Evolutionary conservation across 2,113 vertebrate genomes (phyloP).

Genomic region (Entelurus aequoreus): DNA sequence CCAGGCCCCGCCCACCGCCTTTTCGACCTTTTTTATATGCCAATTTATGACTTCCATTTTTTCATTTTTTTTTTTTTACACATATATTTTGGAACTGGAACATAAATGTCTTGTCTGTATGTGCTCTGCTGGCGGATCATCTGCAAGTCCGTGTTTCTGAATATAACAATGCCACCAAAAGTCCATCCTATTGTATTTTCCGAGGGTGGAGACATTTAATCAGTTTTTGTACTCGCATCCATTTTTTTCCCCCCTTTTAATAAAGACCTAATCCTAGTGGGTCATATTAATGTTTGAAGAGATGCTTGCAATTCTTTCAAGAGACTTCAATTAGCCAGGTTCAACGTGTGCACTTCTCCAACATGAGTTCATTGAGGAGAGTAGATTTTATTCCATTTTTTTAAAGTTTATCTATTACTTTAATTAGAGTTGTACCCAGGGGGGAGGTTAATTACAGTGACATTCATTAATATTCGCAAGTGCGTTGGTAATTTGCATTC

Average conservation of each 20-base stretch:
- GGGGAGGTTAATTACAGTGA: conserved; percentile 48
- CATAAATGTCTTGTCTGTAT: too few species aligned
- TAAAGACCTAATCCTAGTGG: conserved; percentile 5
- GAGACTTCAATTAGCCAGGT: conserved; percentile 40
- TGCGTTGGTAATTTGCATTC: conserved; percentile 40
- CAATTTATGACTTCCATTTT: too few species aligned
- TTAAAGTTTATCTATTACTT: conserved; percentile 46
- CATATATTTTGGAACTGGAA: too few species aligned
- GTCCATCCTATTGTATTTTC: neutral
- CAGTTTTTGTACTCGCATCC: neutral
- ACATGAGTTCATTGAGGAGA: conserved; percentile 24
- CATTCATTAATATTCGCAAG: conserved; percentile 55
- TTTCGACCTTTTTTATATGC: too few species aligned
- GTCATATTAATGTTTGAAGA: conserved; percentile 16
- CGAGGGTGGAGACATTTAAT: neutral
- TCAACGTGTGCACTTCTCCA: conserved; percentile 13
- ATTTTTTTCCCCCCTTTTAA: neutral
- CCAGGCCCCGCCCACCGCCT: too few species aligned
- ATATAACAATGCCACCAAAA: too few species aligned
- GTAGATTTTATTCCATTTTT: conserved; percentile 5
- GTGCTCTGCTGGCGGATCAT: too few species aligned
- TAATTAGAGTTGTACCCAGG: conserved; percentile 54
- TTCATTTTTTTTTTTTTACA: too few species aligned
- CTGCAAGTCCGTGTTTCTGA: too few species aligned
- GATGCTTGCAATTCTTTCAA: conserved; percentile 31